Percentiles rank a stretch among this genome's conserved stretches.
These are phyloP conservation scores for Epinotia ramella DNA, from an alignment of 2,888 invertebrate species.

Conservation along the genomic window DNA sequence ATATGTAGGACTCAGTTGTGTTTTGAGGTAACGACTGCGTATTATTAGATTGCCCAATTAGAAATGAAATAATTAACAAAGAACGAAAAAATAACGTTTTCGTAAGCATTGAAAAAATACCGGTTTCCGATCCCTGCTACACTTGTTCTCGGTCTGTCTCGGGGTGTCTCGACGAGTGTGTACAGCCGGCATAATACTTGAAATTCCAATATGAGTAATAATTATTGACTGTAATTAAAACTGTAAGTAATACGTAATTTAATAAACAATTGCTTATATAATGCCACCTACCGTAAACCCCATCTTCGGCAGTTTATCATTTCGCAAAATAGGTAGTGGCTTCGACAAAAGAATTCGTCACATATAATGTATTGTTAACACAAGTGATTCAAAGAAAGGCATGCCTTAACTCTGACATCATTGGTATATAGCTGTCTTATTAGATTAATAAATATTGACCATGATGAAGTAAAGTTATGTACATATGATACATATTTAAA, in stretches of 20 bases:
- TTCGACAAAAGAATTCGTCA: slow-evolving; percentile 41
- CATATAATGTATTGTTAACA: slow-evolving; percentile 58
- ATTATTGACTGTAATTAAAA: background rate
- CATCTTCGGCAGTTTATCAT: slow-evolving; percentile 15
- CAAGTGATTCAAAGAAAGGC: slow-evolving; percentile 66
- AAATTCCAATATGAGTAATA: background rate
- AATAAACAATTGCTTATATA: slow-evolving; percentile 8
- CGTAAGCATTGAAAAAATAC: too few relatives aligned
- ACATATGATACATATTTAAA: background rate
- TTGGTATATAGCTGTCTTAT: slow-evolving; percentile 45
- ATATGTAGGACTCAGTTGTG: too few relatives aligned
- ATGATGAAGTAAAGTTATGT: slow-evolving; percentile 12
- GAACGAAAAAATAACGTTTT: too few relatives aligned
- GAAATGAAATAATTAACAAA: too few relatives aligned
- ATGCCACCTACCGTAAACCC: slow-evolving; percentile 23
- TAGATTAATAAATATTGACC: slow-evolving; percentile 36
- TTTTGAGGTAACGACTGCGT: too few relatives aligned
- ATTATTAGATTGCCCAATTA: too few relatives aligned
- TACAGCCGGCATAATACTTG: background rate
- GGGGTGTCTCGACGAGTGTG: too few relatives aligned
- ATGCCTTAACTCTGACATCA: slow-evolving; percentile 71
- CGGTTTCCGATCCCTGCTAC: too few relatives aligned
- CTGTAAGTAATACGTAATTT: background rate
- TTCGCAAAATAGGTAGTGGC: slow-evolving; percentile 27
- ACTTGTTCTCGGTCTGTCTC: too few relatives aligned